Evolutionary conservation across 37 sponge, comb jelly and placozoan genomes (phyloP).

Genomic region (Axinella damicornis): DNA sequence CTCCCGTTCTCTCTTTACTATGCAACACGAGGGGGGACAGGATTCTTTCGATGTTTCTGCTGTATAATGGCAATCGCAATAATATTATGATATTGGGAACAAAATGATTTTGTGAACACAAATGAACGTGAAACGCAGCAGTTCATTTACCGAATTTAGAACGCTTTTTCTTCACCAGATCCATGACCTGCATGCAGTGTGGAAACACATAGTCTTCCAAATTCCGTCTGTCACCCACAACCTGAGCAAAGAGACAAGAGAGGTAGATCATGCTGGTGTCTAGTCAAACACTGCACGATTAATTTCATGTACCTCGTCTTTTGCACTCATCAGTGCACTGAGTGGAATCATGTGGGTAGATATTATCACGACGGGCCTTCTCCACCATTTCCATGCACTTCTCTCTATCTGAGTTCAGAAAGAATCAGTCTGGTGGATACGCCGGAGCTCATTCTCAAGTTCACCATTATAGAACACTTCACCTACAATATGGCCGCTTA

Average conservation of each 20-base stretch:
- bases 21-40: too few species aligned
- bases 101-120: too few species aligned
- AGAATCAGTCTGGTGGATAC: neutral
- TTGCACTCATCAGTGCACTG: conserved; percentile 16
- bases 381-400: conserved; percentile 34
- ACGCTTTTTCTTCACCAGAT: too few species aligned
- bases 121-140: too few species aligned
- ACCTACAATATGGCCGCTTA: neutral
- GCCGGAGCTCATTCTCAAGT: conserved; percentile 19
- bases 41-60: too few species aligned
- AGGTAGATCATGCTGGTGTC: too few species aligned
- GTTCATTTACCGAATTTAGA: too few species aligned
- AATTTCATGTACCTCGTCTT: conserved; percentile 41
- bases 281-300: too few species aligned
- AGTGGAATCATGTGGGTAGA: conserved; percentile 15
- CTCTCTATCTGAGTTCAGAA: conserved; percentile 16
- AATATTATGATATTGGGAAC: too few species aligned
- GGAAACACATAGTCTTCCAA: conserved; percentile 57
- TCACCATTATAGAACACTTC: conserved; percentile 32
- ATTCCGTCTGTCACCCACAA: conserved; percentile 74
- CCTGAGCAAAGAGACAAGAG: too few species aligned
- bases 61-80: too few species aligned
- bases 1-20: too few species aligned
- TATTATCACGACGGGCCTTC: neutral
- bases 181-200: conserved; percentile 70